These are phyloP conservation scores for Chrysemys picta DNA, from an alignment of 2,113 vertebrate species.

Conservation along the genomic window DNA sequence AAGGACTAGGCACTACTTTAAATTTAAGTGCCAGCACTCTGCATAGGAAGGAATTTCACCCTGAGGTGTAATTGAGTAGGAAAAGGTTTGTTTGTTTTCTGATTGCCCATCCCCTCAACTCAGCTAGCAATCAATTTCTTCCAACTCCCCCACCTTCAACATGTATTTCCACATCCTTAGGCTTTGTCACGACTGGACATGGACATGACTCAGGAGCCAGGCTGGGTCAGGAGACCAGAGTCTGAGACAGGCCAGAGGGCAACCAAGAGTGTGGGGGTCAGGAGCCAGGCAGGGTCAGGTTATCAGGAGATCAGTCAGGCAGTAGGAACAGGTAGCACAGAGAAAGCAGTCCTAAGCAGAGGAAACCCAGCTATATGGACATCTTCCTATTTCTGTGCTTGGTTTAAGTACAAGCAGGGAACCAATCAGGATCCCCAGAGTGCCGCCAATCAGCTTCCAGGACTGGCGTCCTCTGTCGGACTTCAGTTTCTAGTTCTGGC, in stretches of 20 bases:
- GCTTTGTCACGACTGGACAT: background rate
- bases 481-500: background rate
- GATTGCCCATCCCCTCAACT: background rate
- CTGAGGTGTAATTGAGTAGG: background rate
- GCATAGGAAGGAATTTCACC: background rate
- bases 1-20: background rate
- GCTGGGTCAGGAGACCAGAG: background rate
- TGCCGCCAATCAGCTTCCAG: background rate
- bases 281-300: background rate
- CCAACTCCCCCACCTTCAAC: background rate
- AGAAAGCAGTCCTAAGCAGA: background rate
- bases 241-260: background rate
- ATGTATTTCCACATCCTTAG: background rate
- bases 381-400: background rate
- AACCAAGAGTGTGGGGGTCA: background rate
- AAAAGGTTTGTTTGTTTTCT: background rate
- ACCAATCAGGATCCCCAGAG: background rate
- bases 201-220: background rate
- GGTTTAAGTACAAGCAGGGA: background rate
- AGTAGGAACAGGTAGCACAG: background rate
- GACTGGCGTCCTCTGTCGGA: background rate
- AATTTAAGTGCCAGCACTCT: background rate
- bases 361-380: background rate
- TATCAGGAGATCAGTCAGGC: background rate
- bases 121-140: background rate